Evolutionary conservation across 1,140 invertebrate genomes (phyloP).

Genomic region (Teleopsis dalmanni): DNA sequence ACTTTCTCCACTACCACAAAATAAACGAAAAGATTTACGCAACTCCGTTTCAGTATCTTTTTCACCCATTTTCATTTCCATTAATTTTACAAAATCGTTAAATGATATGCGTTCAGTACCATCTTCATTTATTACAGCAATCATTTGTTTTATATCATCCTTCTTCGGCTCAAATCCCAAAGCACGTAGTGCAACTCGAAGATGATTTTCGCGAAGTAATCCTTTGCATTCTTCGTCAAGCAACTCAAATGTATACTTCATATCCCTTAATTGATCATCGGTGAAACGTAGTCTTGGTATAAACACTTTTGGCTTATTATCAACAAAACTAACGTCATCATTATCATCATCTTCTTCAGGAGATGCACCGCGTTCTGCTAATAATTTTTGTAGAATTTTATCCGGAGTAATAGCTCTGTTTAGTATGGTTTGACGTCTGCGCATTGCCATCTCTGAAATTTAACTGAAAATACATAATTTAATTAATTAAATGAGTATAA

Average conservation of each 20-base stretch:
- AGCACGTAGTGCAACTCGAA: constrained; percentile 87
- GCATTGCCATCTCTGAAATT: no score
- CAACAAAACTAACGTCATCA: no score
- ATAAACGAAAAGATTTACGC: constrained; percentile 89
- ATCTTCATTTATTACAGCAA: constrained; percentile 83
- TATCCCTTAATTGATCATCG: no score
- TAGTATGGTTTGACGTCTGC: no score
- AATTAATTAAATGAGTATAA: no score
- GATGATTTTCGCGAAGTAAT: constrained; percentile 82
- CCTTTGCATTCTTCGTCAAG: constrained; percentile 86
- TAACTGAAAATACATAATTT: no score
- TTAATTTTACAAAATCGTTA: constrained; percentile 85
- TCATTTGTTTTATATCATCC: constrained; percentile 93
- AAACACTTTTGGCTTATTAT: no score
- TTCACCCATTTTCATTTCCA: constrained; percentile 91
- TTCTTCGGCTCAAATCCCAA: constrained; percentile 94
- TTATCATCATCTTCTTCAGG: no score
- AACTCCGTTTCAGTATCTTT: constrained; percentile 95
- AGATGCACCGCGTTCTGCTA: no score
- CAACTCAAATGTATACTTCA: constrained; percentile 91
- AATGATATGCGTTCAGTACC: constrained; percentile 76
- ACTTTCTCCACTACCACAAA: constrained; percentile 89
- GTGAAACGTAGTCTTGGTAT: no score
- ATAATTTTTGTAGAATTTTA: no score
- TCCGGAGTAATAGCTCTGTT: no score